Conservation (phyloP, 2,888 invertebrate genomes). For the Synergus laeviventris region DNA sequence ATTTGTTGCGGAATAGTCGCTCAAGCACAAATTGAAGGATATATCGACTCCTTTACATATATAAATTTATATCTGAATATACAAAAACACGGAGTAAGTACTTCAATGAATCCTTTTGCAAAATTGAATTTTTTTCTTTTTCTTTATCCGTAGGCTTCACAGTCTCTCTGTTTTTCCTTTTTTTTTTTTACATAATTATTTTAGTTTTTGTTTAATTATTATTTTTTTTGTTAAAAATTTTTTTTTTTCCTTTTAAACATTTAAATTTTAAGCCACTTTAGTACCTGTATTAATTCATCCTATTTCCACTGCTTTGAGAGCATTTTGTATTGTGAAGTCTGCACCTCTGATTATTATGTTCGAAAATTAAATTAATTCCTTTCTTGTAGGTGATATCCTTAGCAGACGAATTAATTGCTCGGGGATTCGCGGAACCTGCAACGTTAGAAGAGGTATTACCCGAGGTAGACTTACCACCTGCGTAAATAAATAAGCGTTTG, state of each 20-base stretch:
- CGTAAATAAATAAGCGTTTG: conserved; percentile 49
- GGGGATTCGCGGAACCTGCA: conserved; percentile 88
- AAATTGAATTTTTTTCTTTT: too few relatives aligned
- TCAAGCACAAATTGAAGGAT: conserved; percentile 92
- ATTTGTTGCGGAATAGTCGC: conserved; percentile 89
- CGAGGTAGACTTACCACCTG: conserved; percentile 50
- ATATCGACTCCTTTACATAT: conserved; percentile 87
- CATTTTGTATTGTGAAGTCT: too few relatives aligned
- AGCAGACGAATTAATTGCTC: conserved; percentile 90
- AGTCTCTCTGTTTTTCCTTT: too few relatives aligned
- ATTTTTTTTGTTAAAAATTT: too few relatives aligned
- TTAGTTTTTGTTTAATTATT: too few relatives aligned
- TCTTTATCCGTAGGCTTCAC: too few relatives aligned
- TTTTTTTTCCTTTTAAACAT: too few relatives aligned
- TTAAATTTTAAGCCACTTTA: too few relatives aligned
- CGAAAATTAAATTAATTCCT: background rate
- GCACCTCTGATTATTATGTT: background rate
- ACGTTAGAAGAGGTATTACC: conserved; percentile 66
- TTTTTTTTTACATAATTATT: too few relatives aligned
- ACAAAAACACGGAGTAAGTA: conserved; percentile 84
- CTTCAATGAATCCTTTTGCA: too few relatives aligned
- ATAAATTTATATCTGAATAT: conserved; percentile 89
- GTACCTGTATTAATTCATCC: too few relatives aligned
- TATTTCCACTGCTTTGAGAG: too few relatives aligned
- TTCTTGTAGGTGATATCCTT: conserved; percentile 87